Percentiles rank a stretch among this genome's conserved stretches.
Conservation (phyloP, 2,888 invertebrate genomes). For the Sinelater perroti region DNA sequence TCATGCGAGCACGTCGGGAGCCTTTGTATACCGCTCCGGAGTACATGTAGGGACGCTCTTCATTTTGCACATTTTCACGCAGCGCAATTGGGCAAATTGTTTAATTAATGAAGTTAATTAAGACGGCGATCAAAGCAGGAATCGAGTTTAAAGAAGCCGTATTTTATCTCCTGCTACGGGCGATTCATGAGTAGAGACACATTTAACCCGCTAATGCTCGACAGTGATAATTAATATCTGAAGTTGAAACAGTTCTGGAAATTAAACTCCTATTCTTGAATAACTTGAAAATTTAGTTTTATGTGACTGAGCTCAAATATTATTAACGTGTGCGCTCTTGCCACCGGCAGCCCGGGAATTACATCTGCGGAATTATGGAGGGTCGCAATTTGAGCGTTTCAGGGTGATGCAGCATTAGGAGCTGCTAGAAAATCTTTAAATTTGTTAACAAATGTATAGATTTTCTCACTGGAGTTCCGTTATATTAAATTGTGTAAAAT, state of each 20-base stretch:
- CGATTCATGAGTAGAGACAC: neutral
- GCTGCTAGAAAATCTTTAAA: too few relatives aligned
- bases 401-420: too few relatives aligned
- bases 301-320: slow-evolving; percentile 22
- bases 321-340: slow-evolving; percentile 28
- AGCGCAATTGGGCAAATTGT: neutral
- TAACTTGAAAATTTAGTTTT: slow-evolving; percentile 19
- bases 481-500: too few relatives aligned
- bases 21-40: neutral
- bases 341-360: slow-evolving; percentile 15
- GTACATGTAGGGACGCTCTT: neutral
- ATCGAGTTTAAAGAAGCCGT: neutral
- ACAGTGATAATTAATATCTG: slow-evolving; percentile 24
- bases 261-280: slow-evolving; percentile 21
- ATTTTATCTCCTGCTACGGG: neutral
- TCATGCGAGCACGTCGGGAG: neutral
- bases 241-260: slow-evolving; percentile 24
- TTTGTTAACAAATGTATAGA: too few relatives aligned
- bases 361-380: too few relatives aligned
- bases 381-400: too few relatives aligned
- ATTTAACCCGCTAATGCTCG: slow-evolving; percentile 18
- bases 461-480: too few relatives aligned
- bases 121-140: neutral
- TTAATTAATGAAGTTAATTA: neutral
- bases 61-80: neutral